Evolutionary conservation across 2,888 invertebrate species (phyloP), one percentile per base, ranked within the genome.

Genomic region (Notodonta dromedarius): DNA sequence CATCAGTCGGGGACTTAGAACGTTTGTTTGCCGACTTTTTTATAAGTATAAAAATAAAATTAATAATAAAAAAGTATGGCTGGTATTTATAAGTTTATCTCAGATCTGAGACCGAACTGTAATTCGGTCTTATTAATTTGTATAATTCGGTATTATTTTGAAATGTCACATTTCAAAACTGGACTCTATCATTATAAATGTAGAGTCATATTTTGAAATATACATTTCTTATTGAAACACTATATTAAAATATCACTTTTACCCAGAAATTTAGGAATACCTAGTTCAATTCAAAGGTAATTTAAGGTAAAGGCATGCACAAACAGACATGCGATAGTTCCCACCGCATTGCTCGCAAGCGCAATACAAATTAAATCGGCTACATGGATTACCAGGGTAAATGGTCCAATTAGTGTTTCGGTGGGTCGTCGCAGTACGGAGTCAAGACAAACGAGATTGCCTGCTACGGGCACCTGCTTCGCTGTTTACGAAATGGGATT

Each of bases 381-480:
- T 84, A 86, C 89, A 88, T 84, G 84, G 86, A 90, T 90, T 89
- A 88, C 89, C 80, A 80, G 86, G 85, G 89, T 84, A 88, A 91
- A 89, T 89, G 88, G 83, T 79, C 88, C 91, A 91, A 91, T 90
- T 91, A 91, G 89, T 89, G 88, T 87, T 87, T 84, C 84, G 83
- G 84, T 83, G 79, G 84, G 82, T 80, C 82, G 77, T 74, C 77
- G 72, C 77, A 71, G 76, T 80, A 76, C 74, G 71, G 82, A 76
- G 82, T 76, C 77, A 83, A 86, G 86, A 89, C 89, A 88, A 89
- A 89, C 88, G 89, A 84, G 86, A 89, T 90, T 85, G 90, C 86
- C 85, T 80, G 83, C 82, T 80, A 72, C 74, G 74, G 79, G 81
- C 88, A 89, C 87, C 87, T 88, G 88, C 77, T 80, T 79, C 82